Conservation (phyloP, 1,140 invertebrate genomes). For the Drosophila seguyi region DNA sequence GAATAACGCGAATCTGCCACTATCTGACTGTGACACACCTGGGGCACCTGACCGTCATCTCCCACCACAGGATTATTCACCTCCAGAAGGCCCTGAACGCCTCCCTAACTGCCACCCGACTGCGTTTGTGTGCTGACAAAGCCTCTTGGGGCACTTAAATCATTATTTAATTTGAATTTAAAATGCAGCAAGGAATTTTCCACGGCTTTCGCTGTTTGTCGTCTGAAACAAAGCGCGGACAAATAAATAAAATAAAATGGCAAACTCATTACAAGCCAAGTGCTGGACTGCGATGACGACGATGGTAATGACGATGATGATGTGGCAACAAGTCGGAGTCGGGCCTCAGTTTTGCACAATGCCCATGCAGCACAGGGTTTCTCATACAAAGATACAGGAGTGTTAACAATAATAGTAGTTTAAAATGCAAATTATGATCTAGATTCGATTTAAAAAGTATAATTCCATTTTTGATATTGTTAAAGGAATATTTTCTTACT, state of each 20-base stretch:
- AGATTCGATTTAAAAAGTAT: not conserved
- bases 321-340: constrained; percentile 75
- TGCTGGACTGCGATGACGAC: constrained; percentile 53
- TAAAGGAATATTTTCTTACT: not conserved
- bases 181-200: constrained; percentile 63
- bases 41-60: constrained; percentile 5
- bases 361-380: constrained; percentile 29
- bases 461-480: not conserved
- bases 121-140: constrained; percentile 52
- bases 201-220: constrained; percentile 34
- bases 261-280: constrained; percentile 77
- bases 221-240: constrained; percentile 70
- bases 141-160: constrained; percentile 77
- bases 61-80: constrained; percentile 11
- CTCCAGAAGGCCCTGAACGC: not conserved
- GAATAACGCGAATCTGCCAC: not conserved
- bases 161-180: constrained; percentile 82
- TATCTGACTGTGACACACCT: constrained; percentile 34
- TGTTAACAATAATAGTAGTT: not conserved
- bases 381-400: not conserved
- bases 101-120: not conserved
- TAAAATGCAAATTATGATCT: not conserved
- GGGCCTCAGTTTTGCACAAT: constrained; percentile 59
- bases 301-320: constrained; percentile 47
- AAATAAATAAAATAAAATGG: constrained; percentile 83